These are phyloP conservation scores for Rhinoraja longicauda DNA, from an alignment of 2,797 vertebrate species.

Conservation along the genomic window DNA sequence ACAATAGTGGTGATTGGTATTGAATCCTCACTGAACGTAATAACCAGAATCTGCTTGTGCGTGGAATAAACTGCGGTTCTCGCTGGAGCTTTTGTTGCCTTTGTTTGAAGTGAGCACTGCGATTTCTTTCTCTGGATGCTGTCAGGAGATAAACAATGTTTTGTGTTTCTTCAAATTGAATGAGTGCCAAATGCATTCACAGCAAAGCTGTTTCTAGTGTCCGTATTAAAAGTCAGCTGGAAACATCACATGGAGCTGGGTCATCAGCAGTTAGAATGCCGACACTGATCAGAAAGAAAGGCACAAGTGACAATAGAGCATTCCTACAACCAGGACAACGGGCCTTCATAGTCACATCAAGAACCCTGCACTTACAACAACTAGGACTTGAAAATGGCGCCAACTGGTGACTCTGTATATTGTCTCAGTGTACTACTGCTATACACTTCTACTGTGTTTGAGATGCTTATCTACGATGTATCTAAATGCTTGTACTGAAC, in stretches of 20 bases:
- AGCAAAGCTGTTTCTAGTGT: constrained; percentile 2
- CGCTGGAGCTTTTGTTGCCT: not conserved
- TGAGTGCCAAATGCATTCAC: not conserved
- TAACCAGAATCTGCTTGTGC: constrained; percentile 1
- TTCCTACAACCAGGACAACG: too few relatives aligned
- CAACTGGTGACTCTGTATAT: too few relatives aligned
- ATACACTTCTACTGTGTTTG: too few relatives aligned
- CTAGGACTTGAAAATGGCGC: too few relatives aligned
- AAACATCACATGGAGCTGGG: not conserved
- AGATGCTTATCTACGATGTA: too few relatives aligned
- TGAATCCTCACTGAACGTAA: not conserved
- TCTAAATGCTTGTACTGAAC: too few relatives aligned
- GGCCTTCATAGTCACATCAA: too few relatives aligned
- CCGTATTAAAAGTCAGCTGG: not conserved
- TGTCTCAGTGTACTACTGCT: too few relatives aligned
- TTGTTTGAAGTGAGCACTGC: too few relatives aligned
- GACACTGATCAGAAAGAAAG: not conserved
- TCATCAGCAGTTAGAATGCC: not conserved
- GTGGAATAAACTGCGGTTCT: not conserved
- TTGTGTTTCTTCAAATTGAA: constrained; percentile 26
- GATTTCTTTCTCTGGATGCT: not conserved
- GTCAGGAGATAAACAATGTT: constrained; percentile 18
- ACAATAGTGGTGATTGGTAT: not conserved
- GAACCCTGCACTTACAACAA: too few relatives aligned
- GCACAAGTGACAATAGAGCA: not conserved